A percentile compares a stretch with the other conserved stretches of the same genome.
Evolutionary conservation across 2,113 vertebrate genomes (phyloP).

Genomic region (Microtus richardsoni): DNA sequence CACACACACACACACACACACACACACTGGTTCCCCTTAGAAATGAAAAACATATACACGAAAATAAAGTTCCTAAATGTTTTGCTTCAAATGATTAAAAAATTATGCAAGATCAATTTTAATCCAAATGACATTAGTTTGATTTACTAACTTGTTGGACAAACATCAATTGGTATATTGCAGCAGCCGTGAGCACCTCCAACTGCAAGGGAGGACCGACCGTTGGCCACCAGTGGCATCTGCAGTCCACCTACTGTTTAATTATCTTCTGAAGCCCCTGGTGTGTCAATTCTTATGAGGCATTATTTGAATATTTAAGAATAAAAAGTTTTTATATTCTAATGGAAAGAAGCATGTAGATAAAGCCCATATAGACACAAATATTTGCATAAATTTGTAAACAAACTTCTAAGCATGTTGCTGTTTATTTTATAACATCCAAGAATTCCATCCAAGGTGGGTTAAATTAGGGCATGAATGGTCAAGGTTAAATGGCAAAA

Average conservation of each 20-base stretch:
- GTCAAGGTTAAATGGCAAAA: constrained; percentile 31
- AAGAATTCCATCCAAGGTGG: constrained; percentile 39
- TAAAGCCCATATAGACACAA: not conserved
- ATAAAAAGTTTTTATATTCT: not conserved
- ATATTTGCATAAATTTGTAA: constrained; percentile 34
- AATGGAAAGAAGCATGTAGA: constrained; percentile 46
- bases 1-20: not conserved
- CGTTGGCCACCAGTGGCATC: constrained; percentile 2
- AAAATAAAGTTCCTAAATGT: constrained; percentile 13
- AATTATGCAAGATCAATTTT: constrained; percentile 30
- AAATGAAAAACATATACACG: not conserved
- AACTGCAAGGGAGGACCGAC: not conserved
- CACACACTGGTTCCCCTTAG: not conserved
- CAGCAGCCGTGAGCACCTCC: not conserved
- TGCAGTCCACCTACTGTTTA: not conserved
- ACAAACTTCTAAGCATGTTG: constrained; percentile 48
- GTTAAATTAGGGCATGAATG: constrained; percentile 22
- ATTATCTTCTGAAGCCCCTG: not conserved
- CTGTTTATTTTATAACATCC: constrained; percentile 6
- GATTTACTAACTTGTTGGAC: constrained; percentile 21
- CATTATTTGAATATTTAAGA: constrained; percentile 47
- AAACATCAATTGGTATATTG: not conserved
- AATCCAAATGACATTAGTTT: constrained; percentile 33
- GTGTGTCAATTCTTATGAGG: not conserved
- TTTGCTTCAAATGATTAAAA: constrained; percentile 18